Evolutionary conservation across 1,140 invertebrate genomes (phyloP), one percentile per base, ranked within the genome.

Genomic region (Lepidostoma basale): DNA sequence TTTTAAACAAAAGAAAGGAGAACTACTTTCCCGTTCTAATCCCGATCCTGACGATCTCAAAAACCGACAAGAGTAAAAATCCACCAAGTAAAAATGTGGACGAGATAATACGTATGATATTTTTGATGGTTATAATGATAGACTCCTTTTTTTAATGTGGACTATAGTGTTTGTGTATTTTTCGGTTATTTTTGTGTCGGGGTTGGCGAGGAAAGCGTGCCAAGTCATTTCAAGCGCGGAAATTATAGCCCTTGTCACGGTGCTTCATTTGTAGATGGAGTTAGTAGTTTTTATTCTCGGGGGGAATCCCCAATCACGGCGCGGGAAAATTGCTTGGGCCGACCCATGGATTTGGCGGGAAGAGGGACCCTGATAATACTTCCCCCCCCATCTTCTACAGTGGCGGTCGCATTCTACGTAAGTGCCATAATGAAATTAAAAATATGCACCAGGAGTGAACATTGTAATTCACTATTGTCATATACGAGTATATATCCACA

Each of bases 221-320:
- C 36, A 52, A 67, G 65, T 60, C 54, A 67, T 67, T 60, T 67
- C 54, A 58, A 52, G 69, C 62, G 49, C 71, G 22, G 67, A 68
- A 73, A 69, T 73, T 73, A 73, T 70, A 63, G 67, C 66, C 68
- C 67, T 67, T 73, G 71, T 73, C 71, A 73, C 71, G 67, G 63
- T 47, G 71, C 67, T 70, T 73, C 71, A 73, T 73, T 73, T 73
- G 71, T 70, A 73, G 71, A 73, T 70, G 71, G 71, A 73, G 71
- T 70, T 70, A 70, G 71, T 70, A 73, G 71, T 69, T 73, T 73
- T 73, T 69, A 70, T 70, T 65, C 67, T 67, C 68, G 40, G 40
- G 71, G 71, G 71, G 64, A 58, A 63, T 70, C 63, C 64, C 67
- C 71, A 73, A 73, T 73, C 71, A 73, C 71, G 71, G 63, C 49